A percentile compares a stretch with the other conserved stretches of the same genome.
These are phyloP conservation scores for Urocynchramus pylzowi DNA, from an alignment of 2,113 vertebrate genomes.

Conservation along the genomic window DNA sequence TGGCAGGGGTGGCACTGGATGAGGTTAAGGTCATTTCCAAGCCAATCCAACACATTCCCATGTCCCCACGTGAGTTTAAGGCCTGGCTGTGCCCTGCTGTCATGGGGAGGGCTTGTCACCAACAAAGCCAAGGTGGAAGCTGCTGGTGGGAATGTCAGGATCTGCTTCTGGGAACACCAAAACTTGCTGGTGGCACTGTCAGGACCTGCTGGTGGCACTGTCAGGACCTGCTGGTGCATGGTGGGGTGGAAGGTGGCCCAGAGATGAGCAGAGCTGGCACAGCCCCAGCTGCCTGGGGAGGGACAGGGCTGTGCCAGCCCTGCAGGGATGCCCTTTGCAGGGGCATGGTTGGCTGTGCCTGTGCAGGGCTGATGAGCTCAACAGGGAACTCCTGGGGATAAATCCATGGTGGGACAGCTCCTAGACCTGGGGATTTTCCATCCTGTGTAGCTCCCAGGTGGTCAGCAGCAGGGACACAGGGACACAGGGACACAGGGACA, in stretches of 20 bases:
- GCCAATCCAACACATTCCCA: neutral
- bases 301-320: neutral
- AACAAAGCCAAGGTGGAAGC: neutral
- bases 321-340: neutral
- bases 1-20: neutral
- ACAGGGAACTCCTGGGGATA: neutral
- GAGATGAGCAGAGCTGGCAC: neutral
- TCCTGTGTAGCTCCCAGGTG: neutral
- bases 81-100: neutral
- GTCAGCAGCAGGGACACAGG: neutral
- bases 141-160: neutral
- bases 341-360: neutral
- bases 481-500: neutral
- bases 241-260: neutral
- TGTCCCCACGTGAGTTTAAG: rapidly evolving
- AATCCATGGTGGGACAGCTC: neutral
- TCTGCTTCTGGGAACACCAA: neutral
- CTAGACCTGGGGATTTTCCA: constrained; percentile 6
- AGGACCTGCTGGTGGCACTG: neutral
- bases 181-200: neutral
- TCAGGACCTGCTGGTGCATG: neutral
- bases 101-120: neutral
- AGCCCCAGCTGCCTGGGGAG: neutral
- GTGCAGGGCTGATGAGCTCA: neutral
- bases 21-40: rapidly evolving